phyloP scores from a whole-genome alignment of 2,797 vertebrate genomes.

The Amniataba percoides region DNA sequence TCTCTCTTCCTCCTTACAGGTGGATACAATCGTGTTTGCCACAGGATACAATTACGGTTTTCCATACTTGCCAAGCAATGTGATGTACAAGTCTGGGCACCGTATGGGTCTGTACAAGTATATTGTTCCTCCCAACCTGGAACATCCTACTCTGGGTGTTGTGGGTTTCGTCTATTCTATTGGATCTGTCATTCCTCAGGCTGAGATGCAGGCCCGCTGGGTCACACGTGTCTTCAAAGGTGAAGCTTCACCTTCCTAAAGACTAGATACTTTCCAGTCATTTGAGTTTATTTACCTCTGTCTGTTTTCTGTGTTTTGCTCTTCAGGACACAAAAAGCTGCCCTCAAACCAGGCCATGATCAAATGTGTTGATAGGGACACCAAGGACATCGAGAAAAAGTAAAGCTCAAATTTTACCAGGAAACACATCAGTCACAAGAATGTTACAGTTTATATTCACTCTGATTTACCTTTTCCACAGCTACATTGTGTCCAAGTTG shows the following conservation, averaged over 20 bases:
- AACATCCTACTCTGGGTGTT: constrained; percentile 82
- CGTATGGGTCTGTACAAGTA: constrained; percentile 83
- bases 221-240: constrained; percentile 84
- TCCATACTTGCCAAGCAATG: constrained; percentile 73
- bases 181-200: constrained; percentile 84
- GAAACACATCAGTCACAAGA: background rate
- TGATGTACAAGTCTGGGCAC: constrained; percentile 74
- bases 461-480: constrained; percentile 61
- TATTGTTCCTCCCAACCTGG: constrained; percentile 79
- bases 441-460: background rate
- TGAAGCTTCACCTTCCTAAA: constrained; percentile 29
- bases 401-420: constrained; percentile 21
- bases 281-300: background rate
- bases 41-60: constrained; percentile 86
- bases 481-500: constrained; percentile 86
- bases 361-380: constrained; percentile 75
- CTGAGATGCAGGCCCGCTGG: constrained; percentile 85
- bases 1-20: constrained; percentile 46
- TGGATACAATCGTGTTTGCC: constrained; percentile 83
- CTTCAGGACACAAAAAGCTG: constrained; percentile 68
- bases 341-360: constrained; percentile 76
- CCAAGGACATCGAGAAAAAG: constrained; percentile 74
- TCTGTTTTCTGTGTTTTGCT: constrained; percentile 12
- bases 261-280: background rate
- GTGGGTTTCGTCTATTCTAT: constrained; percentile 85